Percentiles rank a stretch among this genome's conserved stretches.
Evolutionary conservation across 2,797 vertebrate genomes (phyloP).

Genomic region (Perodicticus potto): DNA sequence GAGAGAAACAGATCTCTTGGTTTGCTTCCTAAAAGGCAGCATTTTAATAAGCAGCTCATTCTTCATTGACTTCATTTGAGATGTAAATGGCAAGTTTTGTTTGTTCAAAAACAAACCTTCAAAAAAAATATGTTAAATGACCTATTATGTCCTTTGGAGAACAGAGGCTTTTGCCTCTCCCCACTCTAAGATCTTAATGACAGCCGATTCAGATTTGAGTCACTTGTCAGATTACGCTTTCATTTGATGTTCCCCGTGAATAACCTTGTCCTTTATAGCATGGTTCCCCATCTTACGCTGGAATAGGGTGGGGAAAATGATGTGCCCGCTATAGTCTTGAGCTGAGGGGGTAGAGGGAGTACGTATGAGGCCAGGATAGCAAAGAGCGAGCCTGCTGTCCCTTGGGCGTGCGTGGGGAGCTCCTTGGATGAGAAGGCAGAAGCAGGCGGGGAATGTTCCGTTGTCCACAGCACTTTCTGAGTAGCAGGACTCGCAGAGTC

Average conservation of each 20-base stretch:
- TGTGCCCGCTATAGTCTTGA: not conserved
- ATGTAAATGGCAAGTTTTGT: conserved; percentile 83
- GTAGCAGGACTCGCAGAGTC: not conserved
- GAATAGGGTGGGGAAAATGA: not conserved
- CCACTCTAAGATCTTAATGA: conserved; percentile 56
- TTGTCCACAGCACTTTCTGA: not conserved
- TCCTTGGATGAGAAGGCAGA: not conserved
- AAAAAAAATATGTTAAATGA: conserved; percentile 81
- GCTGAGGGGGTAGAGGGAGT: not conserved
- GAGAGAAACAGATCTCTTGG: conserved; percentile 82
- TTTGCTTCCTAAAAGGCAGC: conserved; percentile 82
- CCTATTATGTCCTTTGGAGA: conserved; percentile 80
- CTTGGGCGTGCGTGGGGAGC: fast-evolving
- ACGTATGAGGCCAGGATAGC: not conserved
- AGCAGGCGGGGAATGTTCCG: not conserved
- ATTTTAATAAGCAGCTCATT: conserved; percentile 82
- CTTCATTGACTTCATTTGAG: conserved; percentile 74
- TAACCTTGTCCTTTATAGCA: conserved; percentile 19
- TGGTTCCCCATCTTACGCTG: not conserved
- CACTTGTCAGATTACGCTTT: conserved; percentile 57
- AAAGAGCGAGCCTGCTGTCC: not conserved
- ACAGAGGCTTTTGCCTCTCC: conserved; percentile 73
- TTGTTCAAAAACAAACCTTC: conserved; percentile 76
- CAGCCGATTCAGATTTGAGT: conserved; percentile 61
- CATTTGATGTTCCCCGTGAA: conserved; percentile 1